These are phyloP conservation scores for Drosophila ercepeae DNA, from an alignment of 1,140 invertebrate species.

Conservation along the genomic window DNA sequence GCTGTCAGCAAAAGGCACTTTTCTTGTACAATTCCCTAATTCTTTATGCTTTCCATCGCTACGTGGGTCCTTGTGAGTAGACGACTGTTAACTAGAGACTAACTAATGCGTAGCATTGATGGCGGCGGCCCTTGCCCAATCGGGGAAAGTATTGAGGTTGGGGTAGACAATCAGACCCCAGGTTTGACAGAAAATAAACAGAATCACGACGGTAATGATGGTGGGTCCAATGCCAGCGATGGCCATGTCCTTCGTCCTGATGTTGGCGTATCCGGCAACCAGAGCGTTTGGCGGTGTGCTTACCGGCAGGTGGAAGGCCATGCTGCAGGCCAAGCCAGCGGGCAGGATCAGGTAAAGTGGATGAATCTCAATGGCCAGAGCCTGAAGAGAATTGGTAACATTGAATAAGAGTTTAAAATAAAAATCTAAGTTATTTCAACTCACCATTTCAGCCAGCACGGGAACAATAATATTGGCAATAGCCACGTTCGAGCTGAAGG, in stretches of 20 bases:
- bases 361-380: constrained; percentile 88
- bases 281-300: constrained; percentile 96
- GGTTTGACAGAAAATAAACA: constrained; percentile 89
- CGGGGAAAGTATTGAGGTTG: constrained; percentile 79
- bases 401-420: background rate
- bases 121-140: constrained; percentile 68
- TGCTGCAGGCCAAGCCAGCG: constrained; percentile 91
- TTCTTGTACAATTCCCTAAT: constrained; percentile 44
- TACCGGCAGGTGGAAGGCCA: constrained; percentile 89
- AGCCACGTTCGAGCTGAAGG: constrained; percentile 93
- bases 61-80: constrained; percentile 13
- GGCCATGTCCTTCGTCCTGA: constrained; percentile 90
- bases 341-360: constrained; percentile 95
- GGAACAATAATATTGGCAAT: constrained; percentile 93
- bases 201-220: constrained; percentile 88
- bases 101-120: constrained; percentile 55
- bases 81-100: constrained; percentile 42
- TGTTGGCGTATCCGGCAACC: constrained; percentile 91
- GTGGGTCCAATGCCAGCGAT: constrained; percentile 92
- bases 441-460: constrained; percentile 90
- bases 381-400: constrained; percentile 52
- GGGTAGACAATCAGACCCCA: constrained; percentile 85
- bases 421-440: background rate
- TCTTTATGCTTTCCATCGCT: constrained; percentile 16
- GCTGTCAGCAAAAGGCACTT: constrained; percentile 60